These are phyloP conservation scores for Drosophila parvula DNA, from an alignment of 1,140 invertebrate species.

Conservation along the genomic window DNA sequence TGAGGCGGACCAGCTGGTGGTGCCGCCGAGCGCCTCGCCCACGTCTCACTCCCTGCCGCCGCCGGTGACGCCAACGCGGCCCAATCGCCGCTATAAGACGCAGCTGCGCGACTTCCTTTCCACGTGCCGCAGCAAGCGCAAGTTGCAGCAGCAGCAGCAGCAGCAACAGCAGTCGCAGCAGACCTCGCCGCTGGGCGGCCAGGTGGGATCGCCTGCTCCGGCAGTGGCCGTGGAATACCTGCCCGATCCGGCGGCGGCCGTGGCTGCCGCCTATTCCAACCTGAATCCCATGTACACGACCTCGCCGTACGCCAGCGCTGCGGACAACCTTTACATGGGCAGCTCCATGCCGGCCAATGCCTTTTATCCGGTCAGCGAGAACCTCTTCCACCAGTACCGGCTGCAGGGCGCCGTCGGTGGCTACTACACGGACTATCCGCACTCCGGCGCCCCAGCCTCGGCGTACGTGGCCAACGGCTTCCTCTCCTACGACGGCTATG, in stretches of 20 bases:
- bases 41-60: slow-evolving; percentile 84
- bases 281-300: slow-evolving; percentile 92
- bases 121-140: slow-evolving; percentile 95
- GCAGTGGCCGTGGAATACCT: slow-evolving; percentile 87
- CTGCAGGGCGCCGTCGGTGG: slow-evolving; percentile 87
- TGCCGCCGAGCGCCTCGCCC: slow-evolving; percentile 85
- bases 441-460: slow-evolving; percentile 84
- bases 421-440: slow-evolving; percentile 91
- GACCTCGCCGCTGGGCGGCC: slow-evolving; percentile 80
- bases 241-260: slow-evolving; percentile 88
- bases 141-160: slow-evolving; percentile 86
- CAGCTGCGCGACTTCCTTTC: slow-evolving; percentile 96
- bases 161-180: slow-evolving; percentile 86
- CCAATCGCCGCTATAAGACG: slow-evolving; percentile 95
- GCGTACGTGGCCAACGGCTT: slow-evolving; percentile 92
- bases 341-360: slow-evolving; percentile 86
- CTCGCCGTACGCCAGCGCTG: slow-evolving; percentile 85
- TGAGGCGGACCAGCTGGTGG: slow-evolving; percentile 92
- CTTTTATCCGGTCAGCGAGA: slow-evolving; percentile 92
- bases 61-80: slow-evolving; percentile 89
- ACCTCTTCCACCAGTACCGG: slow-evolving; percentile 94
- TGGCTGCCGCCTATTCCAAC: slow-evolving; percentile 91
- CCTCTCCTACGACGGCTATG: slow-evolving; percentile 85
- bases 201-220: slow-evolving; percentile 84
- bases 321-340: slow-evolving; percentile 90